Conservation (phyloP, 2,888 invertebrate genomes). For the Baccha elongata region DNA sequence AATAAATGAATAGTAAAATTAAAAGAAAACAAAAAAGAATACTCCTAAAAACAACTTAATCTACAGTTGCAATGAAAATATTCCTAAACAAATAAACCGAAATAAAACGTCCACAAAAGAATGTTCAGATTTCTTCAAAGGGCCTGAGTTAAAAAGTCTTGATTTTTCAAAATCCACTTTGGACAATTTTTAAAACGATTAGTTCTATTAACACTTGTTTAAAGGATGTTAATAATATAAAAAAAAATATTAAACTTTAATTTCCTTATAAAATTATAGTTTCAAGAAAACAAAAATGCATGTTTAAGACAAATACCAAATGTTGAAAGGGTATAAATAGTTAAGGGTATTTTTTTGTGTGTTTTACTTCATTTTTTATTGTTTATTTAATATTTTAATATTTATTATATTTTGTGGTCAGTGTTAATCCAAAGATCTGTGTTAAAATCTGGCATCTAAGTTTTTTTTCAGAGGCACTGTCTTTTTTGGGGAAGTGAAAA, state of each 20-base stretch:
- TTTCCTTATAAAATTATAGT: conserved; percentile 57
- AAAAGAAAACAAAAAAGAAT: conserved; percentile 38
- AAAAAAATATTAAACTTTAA: conserved; percentile 33
- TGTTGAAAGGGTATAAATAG: conserved; percentile 10
- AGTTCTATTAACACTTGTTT: conserved; percentile 61
- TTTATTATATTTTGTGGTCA: too few species aligned
- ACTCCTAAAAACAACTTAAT: conserved; percentile 73
- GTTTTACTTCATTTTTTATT: neutral
- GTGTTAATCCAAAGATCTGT: too few species aligned
- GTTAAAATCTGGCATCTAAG: too few species aligned
- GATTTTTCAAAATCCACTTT: conserved; percentile 70
- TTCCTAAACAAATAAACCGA: conserved; percentile 73
- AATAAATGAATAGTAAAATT: conserved; percentile 64
- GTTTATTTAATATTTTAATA: too few species aligned
- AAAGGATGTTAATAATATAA: conserved; percentile 68
- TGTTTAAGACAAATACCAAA: conserved; percentile 61
- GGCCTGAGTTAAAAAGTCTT: conserved; percentile 65
- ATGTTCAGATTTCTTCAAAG: conserved; percentile 71
- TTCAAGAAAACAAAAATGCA: conserved; percentile 66
- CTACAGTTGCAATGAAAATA: conserved; percentile 73
- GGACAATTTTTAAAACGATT: conserved; percentile 57
- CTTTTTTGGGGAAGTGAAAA: too few species aligned
- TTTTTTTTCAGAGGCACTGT: too few species aligned
- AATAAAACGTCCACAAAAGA: conserved; percentile 71
- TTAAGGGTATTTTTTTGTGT: neutral